Evolutionary conservation across 1,140 invertebrate genomes (phyloP).

Genomic region (Argopecten irradians): DNA sequence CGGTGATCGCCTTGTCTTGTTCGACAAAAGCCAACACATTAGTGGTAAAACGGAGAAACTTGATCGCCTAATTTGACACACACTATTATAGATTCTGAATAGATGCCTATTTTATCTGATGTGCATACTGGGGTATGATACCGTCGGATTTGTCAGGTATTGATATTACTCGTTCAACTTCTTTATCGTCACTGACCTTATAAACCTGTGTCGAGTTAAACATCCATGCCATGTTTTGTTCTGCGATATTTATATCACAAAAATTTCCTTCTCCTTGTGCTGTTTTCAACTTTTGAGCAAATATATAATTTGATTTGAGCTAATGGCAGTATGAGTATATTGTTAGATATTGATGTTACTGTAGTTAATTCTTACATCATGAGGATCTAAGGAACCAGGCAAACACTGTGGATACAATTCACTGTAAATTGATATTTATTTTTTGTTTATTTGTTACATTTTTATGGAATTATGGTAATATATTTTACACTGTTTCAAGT

Average conservation of each 20-base stretch:
- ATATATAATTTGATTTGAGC: neutral
- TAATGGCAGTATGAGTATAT: neutral
- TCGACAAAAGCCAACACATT: neutral
- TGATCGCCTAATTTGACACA: neutral
- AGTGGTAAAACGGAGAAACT: neutral
- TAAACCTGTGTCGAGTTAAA: neutral
- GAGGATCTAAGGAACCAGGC: no score
- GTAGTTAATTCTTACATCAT: no score
- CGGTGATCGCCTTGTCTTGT: neutral
- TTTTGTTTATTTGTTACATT: no score
- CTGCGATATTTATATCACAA: neutral
- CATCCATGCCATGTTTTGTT: neutral
- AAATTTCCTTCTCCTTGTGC: neutral
- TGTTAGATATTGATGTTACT: no score
- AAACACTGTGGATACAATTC: no score
- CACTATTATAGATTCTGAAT: conserved; percentile 12
- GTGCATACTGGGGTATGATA: conserved; percentile 5
- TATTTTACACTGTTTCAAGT: neutral
- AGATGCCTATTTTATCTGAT: neutral
- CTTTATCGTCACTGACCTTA: neutral
- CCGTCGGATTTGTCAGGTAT: neutral
- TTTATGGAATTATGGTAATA: no score
- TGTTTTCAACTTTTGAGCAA: neutral
- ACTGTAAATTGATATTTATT: no score
- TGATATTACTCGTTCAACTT: neutral